A percentile compares a stretch with the other conserved stretches of the same genome.
Conservation (phyloP, 2,113 vertebrate species). For the Cervus canadensis region DNA sequence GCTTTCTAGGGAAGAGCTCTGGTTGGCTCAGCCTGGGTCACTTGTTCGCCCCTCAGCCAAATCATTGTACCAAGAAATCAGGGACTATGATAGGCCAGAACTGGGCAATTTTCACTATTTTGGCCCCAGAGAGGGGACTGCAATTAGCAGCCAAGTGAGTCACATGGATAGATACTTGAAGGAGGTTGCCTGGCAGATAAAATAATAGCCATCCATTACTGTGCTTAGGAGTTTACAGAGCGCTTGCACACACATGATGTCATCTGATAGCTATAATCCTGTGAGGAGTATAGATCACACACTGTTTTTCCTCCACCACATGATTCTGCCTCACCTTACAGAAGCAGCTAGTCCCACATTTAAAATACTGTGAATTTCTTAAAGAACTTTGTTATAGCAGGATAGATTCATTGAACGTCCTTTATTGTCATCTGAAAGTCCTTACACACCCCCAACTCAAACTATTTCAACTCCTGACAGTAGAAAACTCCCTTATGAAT, state of each 20-base stretch:
- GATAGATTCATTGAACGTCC: background rate
- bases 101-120: background rate
- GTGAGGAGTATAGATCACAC: background rate
- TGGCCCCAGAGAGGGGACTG: background rate
- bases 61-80: background rate
- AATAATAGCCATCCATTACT: background rate
- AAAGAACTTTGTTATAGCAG: background rate
- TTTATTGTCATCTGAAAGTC: background rate
- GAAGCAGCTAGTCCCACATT: background rate
- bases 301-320: background rate
- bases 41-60: background rate
- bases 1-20: background rate
- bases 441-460: background rate
- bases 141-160: background rate
- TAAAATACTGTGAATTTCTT: background rate
- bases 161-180: background rate
- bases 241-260: accelerated
- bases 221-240: background rate
- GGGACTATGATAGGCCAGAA: background rate
- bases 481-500: background rate
- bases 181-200: background rate
- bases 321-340: background rate
- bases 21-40: background rate
- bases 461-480: background rate
- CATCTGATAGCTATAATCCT: background rate